Conservation (phyloP, 2,797 vertebrate genomes). For the Xenopus petersii region DNA sequence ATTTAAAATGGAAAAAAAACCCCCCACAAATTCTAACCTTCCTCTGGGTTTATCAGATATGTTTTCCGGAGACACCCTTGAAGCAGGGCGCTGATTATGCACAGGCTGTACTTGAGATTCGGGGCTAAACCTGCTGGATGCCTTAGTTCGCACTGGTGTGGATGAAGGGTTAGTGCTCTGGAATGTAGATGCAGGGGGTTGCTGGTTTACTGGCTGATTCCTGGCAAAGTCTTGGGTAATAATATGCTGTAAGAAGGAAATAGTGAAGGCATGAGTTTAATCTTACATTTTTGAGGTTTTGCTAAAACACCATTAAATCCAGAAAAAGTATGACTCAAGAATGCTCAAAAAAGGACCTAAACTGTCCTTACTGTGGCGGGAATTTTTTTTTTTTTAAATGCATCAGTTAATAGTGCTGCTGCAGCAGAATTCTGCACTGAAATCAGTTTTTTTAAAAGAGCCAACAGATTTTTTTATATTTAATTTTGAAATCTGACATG, state of each 20-base stretch:
- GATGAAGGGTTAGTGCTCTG: slow-evolving; percentile 74
- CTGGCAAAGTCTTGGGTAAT: slow-evolving; percentile 98
- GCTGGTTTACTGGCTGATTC: slow-evolving; percentile 81
- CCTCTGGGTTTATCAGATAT: slow-evolving; percentile 82
- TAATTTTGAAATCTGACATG: too few relatives aligned
- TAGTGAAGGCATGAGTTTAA: too few relatives aligned
- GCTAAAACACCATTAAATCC: too few relatives aligned
- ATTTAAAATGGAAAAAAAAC: neutral
- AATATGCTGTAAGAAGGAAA: slow-evolving; percentile 78
- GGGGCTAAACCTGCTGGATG: slow-evolving; percentile 86
- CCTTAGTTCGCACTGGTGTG: slow-evolving; percentile 74
- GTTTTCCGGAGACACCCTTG: slow-evolving; percentile 89
- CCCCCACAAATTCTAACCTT: slow-evolving; percentile 68
- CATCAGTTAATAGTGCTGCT: too few relatives aligned
- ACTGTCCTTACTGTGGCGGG: too few relatives aligned
- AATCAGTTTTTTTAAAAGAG: too few relatives aligned
- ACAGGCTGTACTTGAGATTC: slow-evolving; percentile 76
- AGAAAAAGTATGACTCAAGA: too few relatives aligned
- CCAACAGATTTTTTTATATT: too few relatives aligned
- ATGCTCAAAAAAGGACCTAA: too few relatives aligned
- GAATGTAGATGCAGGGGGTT: slow-evolving; percentile 84
- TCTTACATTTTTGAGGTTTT: too few relatives aligned
- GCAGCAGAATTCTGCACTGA: too few relatives aligned
- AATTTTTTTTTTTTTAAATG: too few relatives aligned
- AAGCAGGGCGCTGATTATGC: slow-evolving; percentile 83